Percentiles rank a stretch among this genome's conserved stretches.
These are phyloP conservation scores for Apamea anceps DNA, from an alignment of 2,888 invertebrate species.

Conservation along the genomic window DNA sequence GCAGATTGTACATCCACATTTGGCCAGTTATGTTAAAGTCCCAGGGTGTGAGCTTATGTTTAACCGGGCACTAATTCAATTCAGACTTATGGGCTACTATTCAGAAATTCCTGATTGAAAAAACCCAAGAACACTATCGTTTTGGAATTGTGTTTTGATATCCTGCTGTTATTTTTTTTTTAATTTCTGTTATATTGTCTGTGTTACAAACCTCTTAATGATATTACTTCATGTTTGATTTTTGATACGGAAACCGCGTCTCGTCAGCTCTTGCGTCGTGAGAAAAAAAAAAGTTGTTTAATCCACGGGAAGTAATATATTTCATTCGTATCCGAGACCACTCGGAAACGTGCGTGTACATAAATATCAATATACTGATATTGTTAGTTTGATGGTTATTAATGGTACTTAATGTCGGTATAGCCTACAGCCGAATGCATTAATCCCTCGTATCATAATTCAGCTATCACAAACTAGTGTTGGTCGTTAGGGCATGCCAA, in stretches of 20 bases:
- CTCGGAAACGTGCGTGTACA: conserved; percentile 30
- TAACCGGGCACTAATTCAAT: no score
- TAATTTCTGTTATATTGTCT: not conserved
- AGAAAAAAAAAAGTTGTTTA: conserved; percentile 41
- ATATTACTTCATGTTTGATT: conserved; percentile 24
- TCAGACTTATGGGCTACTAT: not conserved
- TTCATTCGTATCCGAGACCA: conserved; percentile 29
- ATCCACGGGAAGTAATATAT: conserved; percentile 38
- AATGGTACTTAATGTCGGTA: conserved; percentile 37
- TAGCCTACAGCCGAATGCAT: conserved; percentile 48
- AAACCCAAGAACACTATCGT: not conserved
- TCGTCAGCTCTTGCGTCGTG: conserved; percentile 34
- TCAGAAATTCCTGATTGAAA: not conserved
- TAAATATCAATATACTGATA: conserved; percentile 41
- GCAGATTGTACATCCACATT: not conserved
- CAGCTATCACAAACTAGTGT: conserved; percentile 46
- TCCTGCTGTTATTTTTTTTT: not conserved
- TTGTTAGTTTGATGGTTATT: conserved; percentile 54
- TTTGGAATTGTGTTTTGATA: not conserved
- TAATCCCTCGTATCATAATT: conserved; percentile 61
- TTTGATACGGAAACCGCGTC: conserved; percentile 30
- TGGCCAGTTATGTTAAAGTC: not conserved
- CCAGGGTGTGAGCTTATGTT: not conserved
- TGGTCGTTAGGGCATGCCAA: conserved; percentile 57
- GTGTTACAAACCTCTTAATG: not conserved